Conservation (phyloP, 1,140 invertebrate genomes). For the Drosophila navojoa region DNA sequence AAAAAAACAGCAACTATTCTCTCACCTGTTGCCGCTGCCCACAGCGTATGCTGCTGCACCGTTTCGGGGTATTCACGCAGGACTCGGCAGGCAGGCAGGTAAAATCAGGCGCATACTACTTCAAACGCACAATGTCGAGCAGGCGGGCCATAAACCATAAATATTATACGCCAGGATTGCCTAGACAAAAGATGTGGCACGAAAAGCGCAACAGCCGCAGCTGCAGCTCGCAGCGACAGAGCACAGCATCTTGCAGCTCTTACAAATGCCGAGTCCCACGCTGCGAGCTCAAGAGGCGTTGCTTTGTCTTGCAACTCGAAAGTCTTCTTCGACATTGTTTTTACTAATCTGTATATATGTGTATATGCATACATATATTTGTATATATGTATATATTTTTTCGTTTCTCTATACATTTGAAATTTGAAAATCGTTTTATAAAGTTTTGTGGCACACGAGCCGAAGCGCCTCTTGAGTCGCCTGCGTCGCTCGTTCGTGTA, state of each 20-base stretch:
- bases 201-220: slow-evolving; percentile 66
- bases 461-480: not conserved
- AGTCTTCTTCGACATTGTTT: slow-evolving; percentile 26
- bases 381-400: not conserved
- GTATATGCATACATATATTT: too few relatives aligned
- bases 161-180: slow-evolving; percentile 29
- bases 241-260: not conserved
- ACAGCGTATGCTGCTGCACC: slow-evolving; percentile 3
- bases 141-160: slow-evolving; percentile 37
- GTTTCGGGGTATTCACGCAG: slow-evolving; percentile 40
- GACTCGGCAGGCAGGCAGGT: slow-evolving; percentile 45
- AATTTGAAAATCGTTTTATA: slow-evolving; percentile 70
- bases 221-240: slow-evolving; percentile 17
- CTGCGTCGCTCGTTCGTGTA: slow-evolving; percentile 4
- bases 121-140: slow-evolving; percentile 36
- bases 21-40: slow-evolving; percentile 42
- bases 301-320: slow-evolving; percentile 58
- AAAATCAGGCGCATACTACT: slow-evolving; percentile 51
- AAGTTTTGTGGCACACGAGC: slow-evolving; percentile 40
- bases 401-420: slow-evolving; percentile 62
- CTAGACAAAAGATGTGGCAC: slow-evolving; percentile 43
- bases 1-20: slow-evolving; percentile 9
- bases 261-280: slow-evolving; percentile 48
- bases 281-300: slow-evolving; percentile 69
- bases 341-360: not conserved